These are phyloP conservation scores for Drosophila carrolli DNA, from an alignment of 1,140 invertebrate species.

Conservation along the genomic window DNA sequence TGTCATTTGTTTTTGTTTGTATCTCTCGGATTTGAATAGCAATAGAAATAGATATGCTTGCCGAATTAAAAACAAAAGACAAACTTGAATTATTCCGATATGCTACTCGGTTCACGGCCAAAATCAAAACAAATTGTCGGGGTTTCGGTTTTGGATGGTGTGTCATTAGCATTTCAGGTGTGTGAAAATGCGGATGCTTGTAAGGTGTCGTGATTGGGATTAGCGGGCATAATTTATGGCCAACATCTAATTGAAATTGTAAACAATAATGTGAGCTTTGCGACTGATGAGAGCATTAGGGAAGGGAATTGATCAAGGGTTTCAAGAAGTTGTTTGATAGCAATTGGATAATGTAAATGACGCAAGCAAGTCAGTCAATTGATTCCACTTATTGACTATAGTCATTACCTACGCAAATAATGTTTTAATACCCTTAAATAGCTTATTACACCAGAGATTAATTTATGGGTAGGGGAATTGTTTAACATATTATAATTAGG, in stretches of 20 bases:
- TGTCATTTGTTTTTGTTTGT: constrained; percentile 62
- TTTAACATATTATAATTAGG: not conserved
- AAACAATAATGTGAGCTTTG: constrained; percentile 24
- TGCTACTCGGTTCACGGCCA: constrained; percentile 61
- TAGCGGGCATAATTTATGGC: constrained; percentile 36
- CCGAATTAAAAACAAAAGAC: constrained; percentile 39
- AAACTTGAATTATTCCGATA: constrained; percentile 52
- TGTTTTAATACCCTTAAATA: constrained; percentile 13
- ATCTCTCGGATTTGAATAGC: constrained; percentile 30
- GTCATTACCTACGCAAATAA: constrained; percentile 5
- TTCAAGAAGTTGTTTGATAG: constrained; percentile 17
- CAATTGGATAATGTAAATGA: constrained; percentile 20
- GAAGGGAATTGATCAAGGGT: constrained; percentile 16
- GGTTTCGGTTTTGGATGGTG: constrained; percentile 19
- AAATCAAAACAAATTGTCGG: constrained; percentile 40
- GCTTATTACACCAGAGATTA: constrained; percentile 1
- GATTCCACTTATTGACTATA: not conserved
- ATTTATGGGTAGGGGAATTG: not conserved
- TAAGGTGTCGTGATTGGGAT: constrained; percentile 45
- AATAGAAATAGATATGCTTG: constrained; percentile 38
- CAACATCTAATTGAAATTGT: constrained; percentile 56
- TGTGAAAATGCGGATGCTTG: constrained; percentile 64
- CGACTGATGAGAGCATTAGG: constrained; percentile 10
- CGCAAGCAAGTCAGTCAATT: constrained; percentile 2
- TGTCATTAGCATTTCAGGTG: constrained; percentile 67